phyloP scores from a whole-genome alignment of 2,888 invertebrate genomes.

The Aelia acuminata region DNA sequence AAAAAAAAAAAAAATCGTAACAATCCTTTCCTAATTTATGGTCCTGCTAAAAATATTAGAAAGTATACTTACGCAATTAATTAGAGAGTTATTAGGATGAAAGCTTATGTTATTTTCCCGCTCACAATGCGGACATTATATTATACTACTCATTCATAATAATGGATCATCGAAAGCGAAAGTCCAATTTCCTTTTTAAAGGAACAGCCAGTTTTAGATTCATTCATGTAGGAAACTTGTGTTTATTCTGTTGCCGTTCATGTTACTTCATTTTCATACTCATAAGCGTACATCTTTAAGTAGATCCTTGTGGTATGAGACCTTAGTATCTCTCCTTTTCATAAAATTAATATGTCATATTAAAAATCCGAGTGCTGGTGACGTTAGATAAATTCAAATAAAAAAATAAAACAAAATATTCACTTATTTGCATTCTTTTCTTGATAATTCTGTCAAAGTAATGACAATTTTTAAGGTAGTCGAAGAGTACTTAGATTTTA shows the following conservation, averaged over 20 bases:
- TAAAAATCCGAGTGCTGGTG: too few relatives aligned
- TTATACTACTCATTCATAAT: neutral
- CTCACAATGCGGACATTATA: conserved; percentile 26
- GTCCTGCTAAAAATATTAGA: conserved; percentile 4
- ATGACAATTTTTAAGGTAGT: too few relatives aligned
- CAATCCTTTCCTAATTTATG: neutral
- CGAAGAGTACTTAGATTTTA: too few relatives aligned
- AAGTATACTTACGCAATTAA: neutral
- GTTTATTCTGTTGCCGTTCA: neutral
- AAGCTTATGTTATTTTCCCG: neutral
- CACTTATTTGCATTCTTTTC: too few relatives aligned
- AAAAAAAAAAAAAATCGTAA: neutral
- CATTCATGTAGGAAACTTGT: neutral
- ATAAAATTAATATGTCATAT: too few relatives aligned
- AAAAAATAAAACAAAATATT: too few relatives aligned
- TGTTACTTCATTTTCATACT: neutral
- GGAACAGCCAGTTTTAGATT: neutral
- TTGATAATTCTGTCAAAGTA: too few relatives aligned
- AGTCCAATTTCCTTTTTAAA: neutral
- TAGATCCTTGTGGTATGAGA: too few relatives aligned
- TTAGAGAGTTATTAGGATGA: conserved; percentile 11
- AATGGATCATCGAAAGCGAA: conserved; percentile 30
- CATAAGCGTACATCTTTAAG: too few relatives aligned
- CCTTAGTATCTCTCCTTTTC: too few relatives aligned
- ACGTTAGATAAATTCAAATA: too few relatives aligned